phyloP scores from a whole-genome alignment of 1,140 invertebrate genomes.

The Drosophila repletoides region DNA sequence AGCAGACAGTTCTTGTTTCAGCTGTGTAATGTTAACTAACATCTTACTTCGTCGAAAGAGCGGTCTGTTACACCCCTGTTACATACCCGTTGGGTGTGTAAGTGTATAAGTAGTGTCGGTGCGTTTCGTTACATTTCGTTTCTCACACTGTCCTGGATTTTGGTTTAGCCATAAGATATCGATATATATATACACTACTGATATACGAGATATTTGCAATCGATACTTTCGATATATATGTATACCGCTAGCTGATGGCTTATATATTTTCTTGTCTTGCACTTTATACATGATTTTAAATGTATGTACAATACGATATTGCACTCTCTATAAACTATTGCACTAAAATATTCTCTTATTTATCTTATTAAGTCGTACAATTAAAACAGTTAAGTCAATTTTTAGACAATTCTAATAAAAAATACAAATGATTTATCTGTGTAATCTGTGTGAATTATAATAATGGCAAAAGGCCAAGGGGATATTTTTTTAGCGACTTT shows the following conservation, averaged over 20 bases:
- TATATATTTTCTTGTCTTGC: too few species aligned
- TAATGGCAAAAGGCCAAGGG: slow-evolving; percentile 28
- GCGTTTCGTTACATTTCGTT: slow-evolving; percentile 26
- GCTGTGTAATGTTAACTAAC: too few species aligned
- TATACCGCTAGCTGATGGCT: too few species aligned
- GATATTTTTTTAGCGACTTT: slow-evolving; percentile 10
- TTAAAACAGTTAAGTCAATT: slow-evolving; percentile 30
- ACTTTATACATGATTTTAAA: not conserved
- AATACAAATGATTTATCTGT: slow-evolving; percentile 19
- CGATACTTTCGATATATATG: too few species aligned
- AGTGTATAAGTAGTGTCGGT: slow-evolving; percentile 8
- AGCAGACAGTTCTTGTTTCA: too few species aligned
- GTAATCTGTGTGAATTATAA: not conserved
- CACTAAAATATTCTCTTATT: too few species aligned
- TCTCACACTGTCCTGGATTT: slow-evolving; percentile 34
- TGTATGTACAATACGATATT: not conserved
- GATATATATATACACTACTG: slow-evolving; percentile 22
- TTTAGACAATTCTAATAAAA: slow-evolving; percentile 14
- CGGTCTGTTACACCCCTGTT: too few species aligned
- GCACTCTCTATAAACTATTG: slow-evolving; percentile 5
- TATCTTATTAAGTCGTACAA: slow-evolving; percentile 15
- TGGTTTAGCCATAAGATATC: not conserved
- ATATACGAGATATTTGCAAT: too few species aligned
- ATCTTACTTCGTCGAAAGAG: too few species aligned
- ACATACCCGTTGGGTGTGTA: slow-evolving; percentile 4